Conservation (phyloP, 2,888 invertebrate genomes). For the Machimus atricapillus region DNA sequence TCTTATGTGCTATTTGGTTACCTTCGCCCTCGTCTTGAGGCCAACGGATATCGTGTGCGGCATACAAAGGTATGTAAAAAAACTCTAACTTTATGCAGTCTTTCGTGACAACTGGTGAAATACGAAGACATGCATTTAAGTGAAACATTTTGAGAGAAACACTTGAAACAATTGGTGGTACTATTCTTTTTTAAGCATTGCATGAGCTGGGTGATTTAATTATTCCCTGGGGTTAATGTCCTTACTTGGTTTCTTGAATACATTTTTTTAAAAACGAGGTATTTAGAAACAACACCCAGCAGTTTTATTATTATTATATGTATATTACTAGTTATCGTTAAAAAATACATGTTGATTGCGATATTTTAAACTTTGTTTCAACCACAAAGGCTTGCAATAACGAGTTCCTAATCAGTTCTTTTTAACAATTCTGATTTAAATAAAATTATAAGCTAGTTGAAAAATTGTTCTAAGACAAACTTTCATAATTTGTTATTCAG, state of each 20-base stretch:
- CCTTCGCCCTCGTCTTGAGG: conserved; percentile 87
- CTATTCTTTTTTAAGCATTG: background rate
- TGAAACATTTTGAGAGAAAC: background rate
- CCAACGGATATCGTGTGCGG: conserved; percentile 89
- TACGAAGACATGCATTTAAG: background rate
- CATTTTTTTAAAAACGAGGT: background rate
- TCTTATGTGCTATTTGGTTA: conserved; percentile 89
- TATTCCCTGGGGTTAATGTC: background rate
- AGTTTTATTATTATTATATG: no score
- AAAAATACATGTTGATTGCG: no score
- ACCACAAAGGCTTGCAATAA: no score
- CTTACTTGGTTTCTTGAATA: background rate
- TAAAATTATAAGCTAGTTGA: no score
- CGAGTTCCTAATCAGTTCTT: no score
- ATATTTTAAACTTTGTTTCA: no score
- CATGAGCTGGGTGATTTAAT: background rate
- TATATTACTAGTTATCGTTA: no score
- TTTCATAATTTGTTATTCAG: no score
- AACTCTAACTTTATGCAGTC: background rate
- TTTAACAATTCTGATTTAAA: no score
- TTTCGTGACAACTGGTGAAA: background rate
- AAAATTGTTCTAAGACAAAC: no score
- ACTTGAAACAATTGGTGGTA: background rate
- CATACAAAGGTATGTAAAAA: conserved; percentile 80
- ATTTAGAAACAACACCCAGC: no score